Percentiles rank a stretch among this genome's conserved stretches.
These are phyloP conservation scores for Oceanodroma tethys DNA, from an alignment of 2,113 vertebrate species.

Conservation along the genomic window DNA sequence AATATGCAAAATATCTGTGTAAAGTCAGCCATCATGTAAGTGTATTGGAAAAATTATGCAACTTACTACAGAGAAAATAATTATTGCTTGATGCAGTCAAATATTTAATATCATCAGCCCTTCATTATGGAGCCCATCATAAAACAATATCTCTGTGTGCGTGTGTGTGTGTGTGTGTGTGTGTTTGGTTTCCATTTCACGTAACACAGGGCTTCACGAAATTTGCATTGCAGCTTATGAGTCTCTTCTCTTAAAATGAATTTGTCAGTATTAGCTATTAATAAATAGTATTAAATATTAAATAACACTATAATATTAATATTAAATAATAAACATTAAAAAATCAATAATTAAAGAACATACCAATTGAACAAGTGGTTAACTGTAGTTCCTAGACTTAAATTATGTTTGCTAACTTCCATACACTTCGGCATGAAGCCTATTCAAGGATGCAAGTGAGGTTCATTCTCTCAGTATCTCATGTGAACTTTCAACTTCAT, in stretches of 20 bases:
- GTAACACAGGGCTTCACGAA: rapidly evolving
- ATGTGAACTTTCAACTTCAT: rapidly evolving
- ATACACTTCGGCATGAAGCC: background rate
- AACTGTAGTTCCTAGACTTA: background rate
- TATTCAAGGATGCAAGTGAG: background rate
- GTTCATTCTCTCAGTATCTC: background rate
- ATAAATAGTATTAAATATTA: background rate
- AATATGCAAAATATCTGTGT: background rate
- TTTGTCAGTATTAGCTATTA: background rate
- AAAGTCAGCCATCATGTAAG: background rate
- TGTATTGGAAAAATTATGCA: background rate
- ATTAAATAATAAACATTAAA: background rate
- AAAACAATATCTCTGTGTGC: background rate
- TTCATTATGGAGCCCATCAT: background rate
- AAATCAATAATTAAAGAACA: background rate
- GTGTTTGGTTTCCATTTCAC: background rate
- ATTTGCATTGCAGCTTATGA: background rate
- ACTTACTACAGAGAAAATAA: background rate
- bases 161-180: background rate
- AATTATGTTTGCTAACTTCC: background rate
- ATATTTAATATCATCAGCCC: background rate
- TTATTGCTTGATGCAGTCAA: background rate
- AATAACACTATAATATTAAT: background rate
- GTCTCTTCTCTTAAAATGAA: background rate
- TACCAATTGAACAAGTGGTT: background rate